Evolutionary conservation across 2,888 invertebrate species (phyloP), one percentile per base, ranked within the genome.

Genomic region (Ephialtes manifestator): DNA sequence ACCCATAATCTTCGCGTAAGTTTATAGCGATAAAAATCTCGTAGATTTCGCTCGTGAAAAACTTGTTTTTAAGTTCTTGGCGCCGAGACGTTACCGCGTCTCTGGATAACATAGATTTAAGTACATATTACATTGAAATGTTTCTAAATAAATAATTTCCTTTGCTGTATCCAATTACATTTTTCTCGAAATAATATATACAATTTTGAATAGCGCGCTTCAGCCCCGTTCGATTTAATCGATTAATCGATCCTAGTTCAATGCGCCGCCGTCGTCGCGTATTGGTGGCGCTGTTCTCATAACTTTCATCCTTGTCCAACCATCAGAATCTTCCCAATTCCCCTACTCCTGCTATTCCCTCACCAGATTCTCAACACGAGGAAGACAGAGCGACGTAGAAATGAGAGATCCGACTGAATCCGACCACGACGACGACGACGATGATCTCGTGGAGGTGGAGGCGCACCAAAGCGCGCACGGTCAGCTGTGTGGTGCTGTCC

Each of bases 401-500:
- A 60, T 5, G 60, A 60, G 60, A 31, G 31, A 55, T 39, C 31
- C 24, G 55, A 53, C 55, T 20, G 28, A 13, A 24, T 39, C 24
- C 71, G 55, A 53, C n/a, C 11, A 76, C 28, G 67, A 70, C 46
- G 74, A 35, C 28, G 68, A 60, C 70, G 63, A 79, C 10, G 74
- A 79, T 53, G 46, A 60, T 75, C 80, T 65, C 71, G 83, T 55
- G 71, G 39, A 10, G 39, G 83, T 63, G 71, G 65, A 65, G 53
- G 58, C 83, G 71, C 76, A 72, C 43, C 60, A 70, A 75, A 60
- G 60, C 74, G 79, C 72, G 70, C 70, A 75, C 83, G 74, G 80
- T 84, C 83, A 84, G 83, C 83, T 84, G 84, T 75, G 81, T 35
- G 53, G 48, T 53, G 63, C 74, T 74, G 71, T 31, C 71, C 67